Conservation (phyloP, 2,888 invertebrate genomes). For the Acronicta leporina region DNA sequence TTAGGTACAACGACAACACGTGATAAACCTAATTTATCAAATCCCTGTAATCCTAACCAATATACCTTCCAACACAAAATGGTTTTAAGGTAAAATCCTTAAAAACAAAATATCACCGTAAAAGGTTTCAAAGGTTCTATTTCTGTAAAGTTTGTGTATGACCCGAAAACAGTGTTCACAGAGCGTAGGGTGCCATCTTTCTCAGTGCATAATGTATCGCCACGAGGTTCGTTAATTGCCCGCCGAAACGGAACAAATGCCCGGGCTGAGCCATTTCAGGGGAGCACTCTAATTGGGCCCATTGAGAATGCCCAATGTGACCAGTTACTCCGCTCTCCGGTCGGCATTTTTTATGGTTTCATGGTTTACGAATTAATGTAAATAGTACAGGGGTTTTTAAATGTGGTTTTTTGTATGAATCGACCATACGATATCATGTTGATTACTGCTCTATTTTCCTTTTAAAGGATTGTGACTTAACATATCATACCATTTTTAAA, state of each 20-base stretch:
- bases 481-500: too few species aligned
- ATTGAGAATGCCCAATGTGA: conserved; percentile 73
- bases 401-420: conserved; percentile 20
- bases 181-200: conserved; percentile 54
- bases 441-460: too few species aligned
- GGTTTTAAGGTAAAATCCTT: too few species aligned
- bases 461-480: too few species aligned
- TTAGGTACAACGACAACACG: too few species aligned
- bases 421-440: background rate
- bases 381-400: conserved; percentile 16
- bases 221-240: conserved; percentile 65
- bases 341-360: conserved; percentile 63
- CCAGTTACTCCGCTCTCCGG: conserved; percentile 52
- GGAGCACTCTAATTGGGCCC: conserved; percentile 74
- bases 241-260: conserved; percentile 58
- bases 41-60: too few species aligned
- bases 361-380: conserved; percentile 39
- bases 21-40: too few species aligned
- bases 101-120: background rate
- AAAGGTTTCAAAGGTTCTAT: conserved; percentile 46
- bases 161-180: conserved; percentile 54
- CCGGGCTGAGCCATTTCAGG: conserved; percentile 48
- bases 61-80: too few species aligned
- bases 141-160: conserved; percentile 41
- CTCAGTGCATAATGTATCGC: conserved; percentile 68